phyloP scores from a whole-genome alignment of 2,888 invertebrate genomes.

The Cetonia aurata region DNA sequence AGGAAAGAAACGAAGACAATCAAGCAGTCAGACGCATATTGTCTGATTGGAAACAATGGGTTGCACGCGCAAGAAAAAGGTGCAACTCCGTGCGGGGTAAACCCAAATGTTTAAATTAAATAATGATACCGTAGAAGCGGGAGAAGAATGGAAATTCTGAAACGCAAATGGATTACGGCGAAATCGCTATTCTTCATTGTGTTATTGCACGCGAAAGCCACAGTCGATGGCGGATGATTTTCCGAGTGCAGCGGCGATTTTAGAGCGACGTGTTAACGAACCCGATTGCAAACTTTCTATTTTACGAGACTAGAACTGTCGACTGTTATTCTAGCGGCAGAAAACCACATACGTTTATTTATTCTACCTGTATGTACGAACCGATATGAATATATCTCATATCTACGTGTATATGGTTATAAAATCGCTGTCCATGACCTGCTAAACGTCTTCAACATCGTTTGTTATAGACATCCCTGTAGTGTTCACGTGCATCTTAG shows the following conservation, averaged over 20 bases:
- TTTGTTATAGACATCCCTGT: too few species aligned
- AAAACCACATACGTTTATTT: constrained; percentile 13
- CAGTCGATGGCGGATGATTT: neutral
- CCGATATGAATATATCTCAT: too few species aligned
- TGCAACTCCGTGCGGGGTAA: constrained; percentile 4
- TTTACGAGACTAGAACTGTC: constrained; percentile 50
- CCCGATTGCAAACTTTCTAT: constrained; percentile 58
- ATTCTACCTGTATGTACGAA: too few species aligned
- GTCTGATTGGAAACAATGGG: constrained; percentile 3
- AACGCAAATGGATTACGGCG: constrained; percentile 34
- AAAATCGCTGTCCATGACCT: constrained; percentile 40
- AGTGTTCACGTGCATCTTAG: neutral
- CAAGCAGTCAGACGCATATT: neutral
- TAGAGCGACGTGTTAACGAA: constrained; percentile 57
- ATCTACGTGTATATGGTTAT: constrained; percentile 9
- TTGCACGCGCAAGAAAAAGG: neutral
- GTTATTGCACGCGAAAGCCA: neutral
- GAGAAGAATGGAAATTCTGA: too few species aligned
- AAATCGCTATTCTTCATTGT: constrained; percentile 24
- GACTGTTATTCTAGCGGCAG: neutral
- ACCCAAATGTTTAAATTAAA: neutral
- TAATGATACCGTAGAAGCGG: too few species aligned
- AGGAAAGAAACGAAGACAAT: too few species aligned
- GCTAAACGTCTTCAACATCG: constrained; percentile 22
- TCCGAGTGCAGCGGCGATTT: constrained; percentile 19